Base-by-base conservation (phyloP, 2,888 invertebrate species). In the Mellilla xanthometata region DNA sequence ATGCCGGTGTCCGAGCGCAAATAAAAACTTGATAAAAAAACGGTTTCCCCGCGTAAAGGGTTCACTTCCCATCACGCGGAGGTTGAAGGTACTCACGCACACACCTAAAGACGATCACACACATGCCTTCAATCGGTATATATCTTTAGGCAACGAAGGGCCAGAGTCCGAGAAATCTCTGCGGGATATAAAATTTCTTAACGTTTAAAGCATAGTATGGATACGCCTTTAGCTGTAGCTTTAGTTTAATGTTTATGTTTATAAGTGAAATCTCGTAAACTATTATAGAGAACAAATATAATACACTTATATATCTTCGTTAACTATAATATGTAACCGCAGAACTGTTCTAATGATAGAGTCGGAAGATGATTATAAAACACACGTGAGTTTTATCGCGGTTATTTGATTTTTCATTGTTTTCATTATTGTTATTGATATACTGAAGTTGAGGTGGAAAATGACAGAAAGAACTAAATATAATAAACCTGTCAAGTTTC, bases 1-100 rank as follows among this genome's bases (percentile, higher is more conserved):
- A 82, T 80, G 83, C 81, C 81, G 89, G 81, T 86, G 86, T 85
- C 89, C 90, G 83, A 89, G 81, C 81, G 86, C 90, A 88, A 86
- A 88, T 89, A 90, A 86, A 48, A 48, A 42, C 47, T 38, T 32
- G n/a, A 46, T 46, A 46, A 42, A 48, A 89, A 90, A 90, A 90
- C 81, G 76, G 85, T 85, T 84, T 85, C 86, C 76, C 81, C 74
- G 75, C 84, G 79, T 84, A 89, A 90, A 90, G 90, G 90, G 90
- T 91, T 91, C 84, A 90, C 89, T 91, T 90, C 91, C 91, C 90
- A 90, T 89, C 83, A 78, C 79, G 76, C 72, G 76, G 75, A 81
- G 77, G 76, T 78, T 81, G 79, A 75, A 75, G 78, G 72, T 70
- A 75, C 69, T 65, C 62, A 62, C 59, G 61, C 70, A 62, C 56